phyloP scores from a whole-genome alignment of 2,888 invertebrate species.

The Monoplex corrugatus region DNA sequence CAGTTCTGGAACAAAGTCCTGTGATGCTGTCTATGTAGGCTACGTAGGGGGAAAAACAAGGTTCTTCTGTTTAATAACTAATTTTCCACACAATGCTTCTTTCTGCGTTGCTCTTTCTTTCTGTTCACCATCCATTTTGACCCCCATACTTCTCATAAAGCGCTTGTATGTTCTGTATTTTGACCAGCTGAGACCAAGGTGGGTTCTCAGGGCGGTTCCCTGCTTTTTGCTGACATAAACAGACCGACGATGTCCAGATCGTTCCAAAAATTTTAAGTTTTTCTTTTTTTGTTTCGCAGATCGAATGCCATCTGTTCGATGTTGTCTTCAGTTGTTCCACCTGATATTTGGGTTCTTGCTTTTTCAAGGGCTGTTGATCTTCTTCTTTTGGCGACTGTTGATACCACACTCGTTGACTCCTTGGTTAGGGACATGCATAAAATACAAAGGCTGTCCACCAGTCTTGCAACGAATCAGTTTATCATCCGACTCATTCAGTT shows the following conservation, averaged over 20 bases:
- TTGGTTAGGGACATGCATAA: neutral
- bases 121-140: neutral
- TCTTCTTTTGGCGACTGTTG: neutral
- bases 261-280: neutral
- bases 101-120: neutral
- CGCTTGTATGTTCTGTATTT: neutral
- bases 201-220: neutral
- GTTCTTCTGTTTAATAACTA: neutral
- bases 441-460: neutral
- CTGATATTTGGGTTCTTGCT: neutral
- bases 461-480: neutral
- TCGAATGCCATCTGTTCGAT: neutral
- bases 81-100: neutral
- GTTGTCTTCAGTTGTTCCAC: neutral
- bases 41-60: conserved; percentile 8
- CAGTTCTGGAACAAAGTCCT: conserved; percentile 16
- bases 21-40: too few relatives aligned
- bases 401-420: neutral
- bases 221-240: too few relatives aligned
- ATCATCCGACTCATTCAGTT: neutral
- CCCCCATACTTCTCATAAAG: neutral
- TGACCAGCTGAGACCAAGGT: neutral
- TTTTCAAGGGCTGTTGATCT: neutral
- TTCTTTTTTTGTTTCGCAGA: neutral
- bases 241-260: neutral